A percentile compares a stretch with the other conserved stretches of the same genome.
These are phyloP conservation scores for Poeciliopsis paucimaculata DNA, from an alignment of 2,797 vertebrate genomes.

Conservation along the genomic window DNA sequence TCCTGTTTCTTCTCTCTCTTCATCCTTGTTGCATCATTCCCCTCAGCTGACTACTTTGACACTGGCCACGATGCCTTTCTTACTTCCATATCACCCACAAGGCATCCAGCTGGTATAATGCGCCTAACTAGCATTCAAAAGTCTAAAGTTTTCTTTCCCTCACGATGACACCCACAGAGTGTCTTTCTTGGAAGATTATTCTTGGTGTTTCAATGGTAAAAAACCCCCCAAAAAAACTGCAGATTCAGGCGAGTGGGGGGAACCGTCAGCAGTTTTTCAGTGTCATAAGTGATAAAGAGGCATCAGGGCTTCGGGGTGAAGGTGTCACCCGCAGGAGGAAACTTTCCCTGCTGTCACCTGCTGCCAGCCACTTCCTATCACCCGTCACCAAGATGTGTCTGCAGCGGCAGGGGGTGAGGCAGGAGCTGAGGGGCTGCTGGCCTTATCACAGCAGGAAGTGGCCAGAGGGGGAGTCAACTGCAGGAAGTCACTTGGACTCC, in stretches of 20 bases:
- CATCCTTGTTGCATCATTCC: slow-evolving; percentile 28
- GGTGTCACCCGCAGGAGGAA: slow-evolving; percentile 48
- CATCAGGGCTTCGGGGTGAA: slow-evolving; percentile 39
- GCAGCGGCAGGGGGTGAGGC: slow-evolving; percentile 24
- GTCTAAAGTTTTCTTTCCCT: not conserved
- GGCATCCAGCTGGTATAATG: slow-evolving; percentile 1
- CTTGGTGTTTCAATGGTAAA: slow-evolving; percentile 6
- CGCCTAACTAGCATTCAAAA: slow-evolving; percentile 2
- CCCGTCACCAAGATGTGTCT: slow-evolving; percentile 19
- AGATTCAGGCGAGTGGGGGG: slow-evolving; percentile 24
- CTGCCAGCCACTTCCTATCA: slow-evolving; percentile 52
- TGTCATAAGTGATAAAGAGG: slow-evolving; percentile 53
- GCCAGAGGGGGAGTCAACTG: slow-evolving; percentile 23
- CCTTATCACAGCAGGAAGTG: slow-evolving; percentile 55
- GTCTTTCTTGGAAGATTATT: slow-evolving; percentile 16
- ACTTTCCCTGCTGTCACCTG: slow-evolving; percentile 51
- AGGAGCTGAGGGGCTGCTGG: slow-evolving; percentile 39
- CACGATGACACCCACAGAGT: not conserved
- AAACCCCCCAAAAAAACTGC: slow-evolving; percentile 18
- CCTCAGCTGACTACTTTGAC: slow-evolving; percentile 41
- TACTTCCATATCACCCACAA: slow-evolving; percentile 17
- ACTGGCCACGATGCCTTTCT: slow-evolving; percentile 33
- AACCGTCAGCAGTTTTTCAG: slow-evolving; percentile 10
- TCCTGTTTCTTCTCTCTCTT: slow-evolving; percentile 10
- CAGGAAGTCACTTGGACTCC: slow-evolving; percentile 21